A percentile compares a stretch with the other conserved stretches of the same genome.
Conservation (phyloP, 2,888 invertebrate species). For the Xestobium rufovillosum region DNA sequence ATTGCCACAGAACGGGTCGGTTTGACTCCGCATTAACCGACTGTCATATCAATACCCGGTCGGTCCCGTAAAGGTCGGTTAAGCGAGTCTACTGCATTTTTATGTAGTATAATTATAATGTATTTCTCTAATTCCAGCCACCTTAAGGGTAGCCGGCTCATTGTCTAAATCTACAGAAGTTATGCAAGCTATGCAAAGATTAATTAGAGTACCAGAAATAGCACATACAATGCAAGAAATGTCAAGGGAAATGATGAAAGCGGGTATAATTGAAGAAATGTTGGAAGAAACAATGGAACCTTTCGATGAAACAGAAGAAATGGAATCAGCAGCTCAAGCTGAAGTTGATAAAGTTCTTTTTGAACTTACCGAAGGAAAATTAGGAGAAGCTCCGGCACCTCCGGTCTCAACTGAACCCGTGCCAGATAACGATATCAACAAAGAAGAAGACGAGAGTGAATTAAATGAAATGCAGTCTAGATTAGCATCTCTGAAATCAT, state of each 20-base stretch:
- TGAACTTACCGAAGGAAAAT: constrained; percentile 84
- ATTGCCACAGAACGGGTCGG: no score
- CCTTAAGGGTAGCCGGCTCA: constrained; percentile 85
- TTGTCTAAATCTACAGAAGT: constrained; percentile 95
- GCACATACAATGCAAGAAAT: constrained; percentile 95
- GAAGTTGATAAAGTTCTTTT: constrained; percentile 68
- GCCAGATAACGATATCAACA: constrained; percentile 50
- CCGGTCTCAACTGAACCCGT: constrained; percentile 48
- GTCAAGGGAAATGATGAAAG: constrained; percentile 99
- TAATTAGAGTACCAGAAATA: constrained; percentile 87
- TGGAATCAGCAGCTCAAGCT: constrained; percentile 92
- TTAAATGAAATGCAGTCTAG: constrained; percentile 89
- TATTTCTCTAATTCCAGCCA: no score
- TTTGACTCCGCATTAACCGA: no score
- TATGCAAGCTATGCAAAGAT: constrained; percentile 94
- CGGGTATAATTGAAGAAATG: constrained; percentile 99
- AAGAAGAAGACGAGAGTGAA: constrained; percentile 66
- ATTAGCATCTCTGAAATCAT: constrained; percentile 81
- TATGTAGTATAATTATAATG: no score
- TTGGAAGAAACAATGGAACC: constrained; percentile 94
- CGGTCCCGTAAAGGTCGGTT: no score
- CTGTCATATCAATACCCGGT: no score
- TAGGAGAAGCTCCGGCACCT: constrained; percentile 84
- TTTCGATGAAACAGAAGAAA: constrained; percentile 86
- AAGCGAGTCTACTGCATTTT: no score